Evolutionary conservation across 2,113 vertebrate species (phyloP), one percentile per base, ranked within the genome.

Genomic region (Sylvilagus bachmani): DNA sequence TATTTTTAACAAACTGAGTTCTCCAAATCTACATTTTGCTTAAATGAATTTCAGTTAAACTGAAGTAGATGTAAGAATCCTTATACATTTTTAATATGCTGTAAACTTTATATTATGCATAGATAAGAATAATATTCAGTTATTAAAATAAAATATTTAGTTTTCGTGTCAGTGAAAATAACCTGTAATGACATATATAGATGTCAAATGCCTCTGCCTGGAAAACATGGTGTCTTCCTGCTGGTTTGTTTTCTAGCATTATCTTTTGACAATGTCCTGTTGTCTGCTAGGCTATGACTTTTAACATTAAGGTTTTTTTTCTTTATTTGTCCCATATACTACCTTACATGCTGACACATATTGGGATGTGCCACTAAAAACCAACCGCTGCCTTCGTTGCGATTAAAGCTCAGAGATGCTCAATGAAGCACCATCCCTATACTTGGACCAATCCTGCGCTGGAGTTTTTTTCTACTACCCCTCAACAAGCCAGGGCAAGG

Each of bases 141-240:
- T 67, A 80, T 17, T 29, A 94, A 92, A 94, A 95, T 25, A 74
- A 96, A 93, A 94, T 70, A 78, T 38, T 77, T 90, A 62, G 9
- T 66, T 95, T 95, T 80, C 64, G 7, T 69, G 89, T 93, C 16
- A 66, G 31, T 85, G 82, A 82, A 92, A 86, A 55, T 83, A 91
- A 86, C 36, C 38, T 83, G 36, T n/a, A 91, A 58, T 51, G 82
- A 74, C 53, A 75, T 55, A 81, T 33, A 87, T 90, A 66, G 61
- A 21, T 62, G 19, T 73, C 25, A 49, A 38, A 49, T 2, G 49
- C 58, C 44, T 92, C 69, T 77, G 53, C n/a, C 71, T 74, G 69
- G 74, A 78, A 93, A 94, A 71, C 10, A 86, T 5, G 38, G 38
- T 38, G 38, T 38, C 38, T 38, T 5, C 38, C 38, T 38, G 38